Base-by-base conservation (phyloP, 2,797 vertebrate species). In the Enteromius fasciolatus region DNA sequence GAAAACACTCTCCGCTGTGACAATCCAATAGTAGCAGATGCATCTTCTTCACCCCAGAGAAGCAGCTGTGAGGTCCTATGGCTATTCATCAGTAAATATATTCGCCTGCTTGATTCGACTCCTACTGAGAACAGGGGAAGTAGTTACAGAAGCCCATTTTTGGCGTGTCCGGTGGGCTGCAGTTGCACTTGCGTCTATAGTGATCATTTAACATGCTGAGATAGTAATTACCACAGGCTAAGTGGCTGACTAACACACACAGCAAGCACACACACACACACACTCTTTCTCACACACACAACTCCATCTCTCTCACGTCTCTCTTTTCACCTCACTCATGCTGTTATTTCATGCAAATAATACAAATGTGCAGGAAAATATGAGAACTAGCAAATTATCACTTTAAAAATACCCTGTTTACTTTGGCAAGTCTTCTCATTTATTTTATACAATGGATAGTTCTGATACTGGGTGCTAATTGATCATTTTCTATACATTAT, bases 121-220 rank as follows among this genome's bases (percentile, higher is more conserved):
- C 77, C 78, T 68, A 52, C 79, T 86, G 70, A 83, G 75, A 61
- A 68, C 75, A 73, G 67, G 79, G 81, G 83, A 86, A 83, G 78
- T 81, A 75, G 86, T 73, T 88, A 84, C 78, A 86, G 70, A 82
- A 63, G 83, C 78, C 83, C 84, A 52, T 85, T 89, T 90, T 85
- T 87, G 85, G 85, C 86, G 81, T 88, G 88, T 89, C 87, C 84
- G 87, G 77, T 83, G 20, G 74, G 89, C 85, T 88, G 86, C 61
- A 89, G 78, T 88, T 84, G 84, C 86, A 88, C 90, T 92, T 92
- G 90, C 86, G 82, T 84, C 87, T 87, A 89, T 80, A 84, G 87
- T 88, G 84, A 90, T 91, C 88, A 89, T 87, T 89, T 91, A 90
- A 88, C 89, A 89, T 84, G 86, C 83, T 73, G 87, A 86, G 88